Base-by-base conservation (phyloP, 2,888 invertebrate genomes). In the Cataglyphis altisquamis region DNA sequence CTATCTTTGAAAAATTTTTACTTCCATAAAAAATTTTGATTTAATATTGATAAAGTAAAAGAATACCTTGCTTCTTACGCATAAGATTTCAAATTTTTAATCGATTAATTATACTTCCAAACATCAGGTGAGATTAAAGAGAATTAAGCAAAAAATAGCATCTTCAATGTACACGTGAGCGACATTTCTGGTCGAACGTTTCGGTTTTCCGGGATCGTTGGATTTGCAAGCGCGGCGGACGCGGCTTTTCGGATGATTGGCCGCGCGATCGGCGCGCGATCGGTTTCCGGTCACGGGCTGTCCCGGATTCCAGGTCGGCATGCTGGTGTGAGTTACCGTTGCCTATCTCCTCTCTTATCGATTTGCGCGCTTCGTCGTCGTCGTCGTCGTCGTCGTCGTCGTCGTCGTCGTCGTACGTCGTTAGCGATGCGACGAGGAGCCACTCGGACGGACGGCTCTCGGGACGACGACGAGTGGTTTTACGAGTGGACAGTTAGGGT, bases 221-320 rank as follows among this genome's bases (percentile, higher is more conserved):
- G 64, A 89, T 90, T 90, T 29, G 90, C 90, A 86, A 87, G 84
- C 90, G 89, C 88, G 88, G 91, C 92, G 92, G 92, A 92, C 91
- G 92, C 90, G 89, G 92, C 91, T 92, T 92, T 92, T 90, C 87
- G 91, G 89, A 90, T 87, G 90, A 90, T 90, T 88, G 88, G 90
- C 86, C 80, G 86, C 82, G 89, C 90, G 88, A 90, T 89, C 89
- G 90, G 91, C 91, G 91, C 91, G 91, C 92, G 91, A 93, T 92
- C 91, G 91, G 92, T 91, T 92, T 93, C 93, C 92, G 93, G 92
- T 93, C 92, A 92, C 90, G 91, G 91, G 90, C 90, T 89, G 90
- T 86, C 36, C 45, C 85, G 89, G 89, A 91, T 92, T 92, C 91
- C 88, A 88, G 89, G 87, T 90, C 87, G 91, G 84, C 82, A 89